A percentile compares a stretch with the other conserved stretches of the same genome.
These are phyloP conservation scores for Nezara viridula DNA, from an alignment of 2,888 invertebrate species.

Conservation along the genomic window DNA sequence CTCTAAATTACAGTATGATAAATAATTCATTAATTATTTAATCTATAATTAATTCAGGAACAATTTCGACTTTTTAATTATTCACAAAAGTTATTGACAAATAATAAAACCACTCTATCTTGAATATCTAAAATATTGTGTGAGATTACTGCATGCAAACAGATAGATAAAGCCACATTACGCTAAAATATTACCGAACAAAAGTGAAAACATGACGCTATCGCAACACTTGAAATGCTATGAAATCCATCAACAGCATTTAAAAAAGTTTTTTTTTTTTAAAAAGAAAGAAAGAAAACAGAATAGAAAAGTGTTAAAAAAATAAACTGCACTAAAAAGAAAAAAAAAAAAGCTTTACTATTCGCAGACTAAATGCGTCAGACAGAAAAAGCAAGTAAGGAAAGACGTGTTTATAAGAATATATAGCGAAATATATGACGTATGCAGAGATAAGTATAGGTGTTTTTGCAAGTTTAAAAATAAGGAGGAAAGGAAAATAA, in stretches of 20 bases:
- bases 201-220: slow-evolving; percentile 37
- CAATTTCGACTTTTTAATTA: neutral
- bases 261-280: too few relatives aligned
- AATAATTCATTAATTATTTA: neutral
- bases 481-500: neutral
- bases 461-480: slow-evolving; percentile 17
- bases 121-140: slow-evolving; percentile 17
- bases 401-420: slow-evolving; percentile 8
- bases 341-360: neutral
- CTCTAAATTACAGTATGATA: neutral
- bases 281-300: neutral
- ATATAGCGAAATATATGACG: slow-evolving; percentile 21
- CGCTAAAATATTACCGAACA: slow-evolving; percentile 34
- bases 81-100: neutral
- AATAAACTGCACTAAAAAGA: slow-evolving; percentile 11
- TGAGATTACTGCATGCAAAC: neutral
- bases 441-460: slow-evolving; percentile 15
- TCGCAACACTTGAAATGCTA: neutral
- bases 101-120: neutral
- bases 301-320: neutral
- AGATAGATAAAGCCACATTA: slow-evolving; percentile 24
- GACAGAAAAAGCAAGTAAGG: slow-evolving; percentile 33
- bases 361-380: slow-evolving; percentile 41
- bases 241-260: slow-evolving; percentile 29
- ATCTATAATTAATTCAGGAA: neutral